Evolutionary conservation across 2,888 invertebrate genomes (phyloP).

Genomic region (Dynastes tityus): DNA sequence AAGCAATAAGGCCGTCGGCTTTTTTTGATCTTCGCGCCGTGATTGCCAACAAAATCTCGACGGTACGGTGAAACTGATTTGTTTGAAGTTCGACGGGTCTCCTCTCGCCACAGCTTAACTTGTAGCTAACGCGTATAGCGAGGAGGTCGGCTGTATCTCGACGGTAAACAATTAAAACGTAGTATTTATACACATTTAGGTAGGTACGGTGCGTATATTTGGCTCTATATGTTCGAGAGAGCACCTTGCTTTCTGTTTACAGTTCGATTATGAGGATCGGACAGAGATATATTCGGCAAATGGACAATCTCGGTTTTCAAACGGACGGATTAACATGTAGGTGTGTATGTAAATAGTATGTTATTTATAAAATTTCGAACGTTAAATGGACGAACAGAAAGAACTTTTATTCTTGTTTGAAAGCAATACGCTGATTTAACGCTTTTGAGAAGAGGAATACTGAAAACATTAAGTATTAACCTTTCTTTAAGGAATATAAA

Average conservation of each 20-base stretch:
- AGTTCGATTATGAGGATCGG: conserved; percentile 32
- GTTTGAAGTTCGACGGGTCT: conserved; percentile 43
- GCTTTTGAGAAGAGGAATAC: no score
- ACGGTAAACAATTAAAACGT: conserved; percentile 41
- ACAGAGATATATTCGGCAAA: conserved; percentile 31
- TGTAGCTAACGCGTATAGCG: conserved; percentile 1
- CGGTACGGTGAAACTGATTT: conserved; percentile 42
- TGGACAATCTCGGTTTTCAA: conserved; percentile 16
- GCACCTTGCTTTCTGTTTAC: conserved; percentile 38
- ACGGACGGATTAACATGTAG: conserved; percentile 21
- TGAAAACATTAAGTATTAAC: no score
- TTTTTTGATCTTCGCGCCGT: conserved; percentile 26
- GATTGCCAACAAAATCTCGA: conserved; percentile 37
- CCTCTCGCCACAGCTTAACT: not conserved
- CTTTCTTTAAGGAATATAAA: no score
- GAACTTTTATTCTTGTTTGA: conserved; percentile 7
- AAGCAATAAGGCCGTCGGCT: conserved; percentile 36
- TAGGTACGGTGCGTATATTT: not conserved
- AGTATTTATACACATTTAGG: conserved; percentile 28
- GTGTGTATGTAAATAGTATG: conserved; percentile 26
- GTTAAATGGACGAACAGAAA: conserved; percentile 6
- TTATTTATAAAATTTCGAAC: conserved; percentile 27
- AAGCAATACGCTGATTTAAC: conserved; percentile 2
- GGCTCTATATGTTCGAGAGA: conserved; percentile 14
- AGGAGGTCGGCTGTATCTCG: conserved; percentile 13